Conservation (phyloP, 2,888 invertebrate species). For the Drosophila colorata region DNA sequence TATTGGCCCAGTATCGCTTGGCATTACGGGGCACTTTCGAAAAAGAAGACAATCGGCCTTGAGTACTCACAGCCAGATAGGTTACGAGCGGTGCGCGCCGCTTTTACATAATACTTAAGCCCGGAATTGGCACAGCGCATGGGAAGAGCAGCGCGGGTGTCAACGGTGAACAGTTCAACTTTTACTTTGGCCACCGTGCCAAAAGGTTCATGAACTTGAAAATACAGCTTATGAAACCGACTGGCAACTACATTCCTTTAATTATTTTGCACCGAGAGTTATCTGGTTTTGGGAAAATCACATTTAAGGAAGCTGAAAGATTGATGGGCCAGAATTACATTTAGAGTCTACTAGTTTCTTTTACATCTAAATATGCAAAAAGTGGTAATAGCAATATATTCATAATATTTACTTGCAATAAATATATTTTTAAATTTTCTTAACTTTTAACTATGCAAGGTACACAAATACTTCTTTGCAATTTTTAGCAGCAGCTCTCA, state of each 20-base stretch:
- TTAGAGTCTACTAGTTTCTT: neutral
- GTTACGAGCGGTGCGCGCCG: slow-evolving; percentile 45
- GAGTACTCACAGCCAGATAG: slow-evolving; percentile 47
- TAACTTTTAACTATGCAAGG: no score
- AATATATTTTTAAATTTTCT: no score
- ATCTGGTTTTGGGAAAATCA: neutral
- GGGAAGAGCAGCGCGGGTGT: slow-evolving; percentile 21
- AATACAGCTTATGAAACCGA: slow-evolving; percentile 9
- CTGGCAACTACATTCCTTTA: slow-evolving; percentile 2
- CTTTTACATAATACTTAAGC: slow-evolving; percentile 65
- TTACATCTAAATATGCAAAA: neutral
- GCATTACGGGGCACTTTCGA: slow-evolving; percentile 59
- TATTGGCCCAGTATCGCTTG: slow-evolving; percentile 11
- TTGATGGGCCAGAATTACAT: neutral
- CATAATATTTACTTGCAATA: no score
- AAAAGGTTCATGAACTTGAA: slow-evolving; percentile 68
- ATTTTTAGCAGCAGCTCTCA: neutral
- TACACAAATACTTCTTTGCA: no score
- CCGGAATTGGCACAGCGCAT: neutral
- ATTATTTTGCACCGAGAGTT: neutral
- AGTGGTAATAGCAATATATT: neutral
- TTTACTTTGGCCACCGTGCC: slow-evolving; percentile 52
- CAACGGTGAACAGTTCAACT: slow-evolving; percentile 57
- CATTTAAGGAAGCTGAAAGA: neutral
- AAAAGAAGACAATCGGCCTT: slow-evolving; percentile 63